Evolutionary conservation across 2,888 invertebrate genomes (phyloP), one percentile per base, ranked within the genome.

Genomic region (Idaea aversata): DNA sequence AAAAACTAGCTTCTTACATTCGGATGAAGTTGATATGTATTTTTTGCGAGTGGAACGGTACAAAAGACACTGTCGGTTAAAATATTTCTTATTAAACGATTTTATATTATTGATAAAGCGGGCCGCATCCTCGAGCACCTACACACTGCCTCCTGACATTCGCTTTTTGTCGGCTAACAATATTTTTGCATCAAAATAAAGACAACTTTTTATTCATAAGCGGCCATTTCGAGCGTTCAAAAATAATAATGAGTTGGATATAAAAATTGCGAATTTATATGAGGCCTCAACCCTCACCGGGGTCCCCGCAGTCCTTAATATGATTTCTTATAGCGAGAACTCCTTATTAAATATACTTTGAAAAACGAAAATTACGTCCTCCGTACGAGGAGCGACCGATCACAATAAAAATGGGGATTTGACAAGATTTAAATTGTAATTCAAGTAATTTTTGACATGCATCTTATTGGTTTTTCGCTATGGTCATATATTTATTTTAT

Each of bases 361-460:
- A 85, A 88, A 36, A 87, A 85, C 83, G 84, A 87, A 89, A 91
- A 88, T 90, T 85, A 88, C 90, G 88, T 87, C 87, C 84, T 77
- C 83, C 78, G 80, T 77, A 79, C 81, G 78, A 78, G 78, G 82
- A 70, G 76, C 83, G 81, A 73, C 81, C 80, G 85, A 83, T 84
- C 83, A 84, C 87, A 87, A 93, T 93, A 93, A 93, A 93, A 90
- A 88, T 83, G 81, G 84, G 91, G 91, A 93, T 93, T 90, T 88
- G 91, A 90, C 90, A 88, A 90, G 92, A 93, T 93, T 93, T 90
- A 91, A 91, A 91, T 90, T 91, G 90, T 92, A 91, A 90, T 87
- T 89, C 90, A 90, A 89, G 88, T 88, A 90, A 89, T 88, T 86
- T 87, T 80, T 89, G 91, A 91, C 91, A 79, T 86, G 85, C 87